These are phyloP conservation scores for Camponotus pennsylvanicus DNA, from an alignment of 1,140 invertebrate species.

Conservation along the genomic window DNA sequence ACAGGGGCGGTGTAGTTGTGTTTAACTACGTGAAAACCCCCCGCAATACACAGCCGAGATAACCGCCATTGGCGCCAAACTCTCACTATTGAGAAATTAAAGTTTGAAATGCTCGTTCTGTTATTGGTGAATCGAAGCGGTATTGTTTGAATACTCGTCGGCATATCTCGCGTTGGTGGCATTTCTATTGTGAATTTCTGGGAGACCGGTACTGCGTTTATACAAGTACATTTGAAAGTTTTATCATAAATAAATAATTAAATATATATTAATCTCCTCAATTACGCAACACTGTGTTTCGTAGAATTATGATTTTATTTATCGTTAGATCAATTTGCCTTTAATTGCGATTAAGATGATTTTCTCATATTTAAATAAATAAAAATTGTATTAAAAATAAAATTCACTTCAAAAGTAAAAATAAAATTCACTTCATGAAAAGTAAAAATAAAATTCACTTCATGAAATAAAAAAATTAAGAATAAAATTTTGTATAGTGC, in stretches of 20 bases:
- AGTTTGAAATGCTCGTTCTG: constrained; percentile 19
- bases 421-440: not conserved
- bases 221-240: not conserved
- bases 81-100: constrained; percentile 48
- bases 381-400: not conserved
- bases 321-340: no score
- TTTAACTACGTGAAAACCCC: constrained; percentile 39
- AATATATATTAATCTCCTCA: not conserved
- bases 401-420: no score
- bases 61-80: constrained; percentile 21
- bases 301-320: not conserved
- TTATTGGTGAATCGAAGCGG: not conserved
- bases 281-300: not conserved
- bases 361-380: no score
- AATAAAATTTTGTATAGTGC: not conserved
- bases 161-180: not conserved
- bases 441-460: not conserved
- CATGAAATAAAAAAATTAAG: constrained; percentile 2
- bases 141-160: not conserved
- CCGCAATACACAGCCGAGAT: constrained; percentile 27
- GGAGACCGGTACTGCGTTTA: not conserved
- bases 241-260: not conserved
- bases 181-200: constrained; percentile 12
- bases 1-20: not conserved
- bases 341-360: no score